Percentiles rank a stretch among this genome's conserved stretches.
phyloP scores from a whole-genome alignment of 1,140 invertebrate species.

The Halictus rubicundus region DNA sequence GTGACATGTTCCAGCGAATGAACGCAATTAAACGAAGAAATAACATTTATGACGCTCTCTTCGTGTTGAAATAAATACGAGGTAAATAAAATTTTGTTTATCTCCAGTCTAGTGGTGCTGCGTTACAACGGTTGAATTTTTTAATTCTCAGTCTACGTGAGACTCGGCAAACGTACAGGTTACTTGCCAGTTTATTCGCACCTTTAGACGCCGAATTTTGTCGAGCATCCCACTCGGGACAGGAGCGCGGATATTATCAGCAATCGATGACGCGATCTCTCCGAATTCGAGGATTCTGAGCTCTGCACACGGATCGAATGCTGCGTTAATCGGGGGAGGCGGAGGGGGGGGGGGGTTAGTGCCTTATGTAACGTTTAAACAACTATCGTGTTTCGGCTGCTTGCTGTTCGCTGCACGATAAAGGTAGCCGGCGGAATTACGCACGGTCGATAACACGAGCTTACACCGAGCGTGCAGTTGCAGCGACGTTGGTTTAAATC shows the following conservation, averaged over 20 bases:
- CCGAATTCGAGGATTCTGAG: neutral
- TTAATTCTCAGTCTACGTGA: too few relatives aligned
- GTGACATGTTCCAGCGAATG: too few relatives aligned
- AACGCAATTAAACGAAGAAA: too few relatives aligned
- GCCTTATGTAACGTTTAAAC: constrained; percentile 40
- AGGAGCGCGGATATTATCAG: neutral
- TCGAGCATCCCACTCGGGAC: neutral
- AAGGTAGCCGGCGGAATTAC: constrained; percentile 56
- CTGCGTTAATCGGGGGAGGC: constrained; percentile 17
- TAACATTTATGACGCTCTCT: too few relatives aligned
- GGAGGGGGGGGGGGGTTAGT: neutral
- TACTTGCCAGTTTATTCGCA: too few relatives aligned
- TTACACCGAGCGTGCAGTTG: neutral
- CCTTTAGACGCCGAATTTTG: too few relatives aligned
- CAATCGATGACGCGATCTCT: constrained; percentile 12
- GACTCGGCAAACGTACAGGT: too few relatives aligned
- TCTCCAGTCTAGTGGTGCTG: too few relatives aligned
- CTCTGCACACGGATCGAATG: neutral
- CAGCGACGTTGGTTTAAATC: constrained; percentile 55
- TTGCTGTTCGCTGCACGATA: constrained; percentile 46
- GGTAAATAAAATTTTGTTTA: too few relatives aligned
- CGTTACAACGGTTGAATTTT: too few relatives aligned
- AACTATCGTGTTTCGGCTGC: constrained; percentile 3
- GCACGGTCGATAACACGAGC: constrained; percentile 53
- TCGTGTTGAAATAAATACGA: too few relatives aligned